These are phyloP conservation scores for Struthio camelus DNA, from an alignment of 2,113 vertebrate species.

Conservation along the genomic window DNA sequence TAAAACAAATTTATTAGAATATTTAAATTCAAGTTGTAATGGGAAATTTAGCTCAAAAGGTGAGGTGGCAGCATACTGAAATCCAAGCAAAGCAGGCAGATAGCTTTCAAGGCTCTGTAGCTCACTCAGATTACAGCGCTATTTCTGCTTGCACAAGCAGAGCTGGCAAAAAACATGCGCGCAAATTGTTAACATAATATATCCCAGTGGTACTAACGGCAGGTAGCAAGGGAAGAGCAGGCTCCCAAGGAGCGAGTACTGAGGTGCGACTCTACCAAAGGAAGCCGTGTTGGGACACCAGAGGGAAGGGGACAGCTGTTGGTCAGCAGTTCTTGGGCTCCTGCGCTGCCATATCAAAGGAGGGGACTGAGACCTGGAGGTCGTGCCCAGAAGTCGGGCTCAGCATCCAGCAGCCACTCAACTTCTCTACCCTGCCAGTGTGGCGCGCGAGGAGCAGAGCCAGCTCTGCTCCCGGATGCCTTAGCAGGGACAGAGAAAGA, in stretches of 20 bases:
- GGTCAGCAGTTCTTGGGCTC: not conserved
- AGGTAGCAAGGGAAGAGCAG: not conserved
- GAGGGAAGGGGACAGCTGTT: not conserved
- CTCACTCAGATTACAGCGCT: not conserved
- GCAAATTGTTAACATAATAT: not conserved
- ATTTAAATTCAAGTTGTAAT: conserved; percentile 57
- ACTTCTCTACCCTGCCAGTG: not conserved
- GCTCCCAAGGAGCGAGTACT: fast-evolving
- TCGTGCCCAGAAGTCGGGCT: not conserved
- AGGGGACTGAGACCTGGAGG: not conserved
- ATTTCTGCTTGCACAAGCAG: not conserved
- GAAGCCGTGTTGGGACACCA: not conserved
- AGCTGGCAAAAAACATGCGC: not conserved
- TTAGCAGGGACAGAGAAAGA: not conserved
- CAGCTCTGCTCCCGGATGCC: too few relatives aligned
- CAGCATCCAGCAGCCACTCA: too few relatives aligned
- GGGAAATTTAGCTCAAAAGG: conserved; percentile 39
- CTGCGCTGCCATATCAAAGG: fast-evolving
- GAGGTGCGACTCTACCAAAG: not conserved
- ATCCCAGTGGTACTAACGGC: not conserved
- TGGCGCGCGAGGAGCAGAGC: not conserved
- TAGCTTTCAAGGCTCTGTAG: not conserved
- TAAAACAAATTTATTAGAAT: conserved; percentile 68
- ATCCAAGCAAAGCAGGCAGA: not conserved
- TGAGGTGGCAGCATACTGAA: not conserved